A percentile compares a stretch with the other conserved stretches of the same genome.
Conservation (phyloP, 2,888 invertebrate genomes). For the Rhogogaster chlorosoma region DNA sequence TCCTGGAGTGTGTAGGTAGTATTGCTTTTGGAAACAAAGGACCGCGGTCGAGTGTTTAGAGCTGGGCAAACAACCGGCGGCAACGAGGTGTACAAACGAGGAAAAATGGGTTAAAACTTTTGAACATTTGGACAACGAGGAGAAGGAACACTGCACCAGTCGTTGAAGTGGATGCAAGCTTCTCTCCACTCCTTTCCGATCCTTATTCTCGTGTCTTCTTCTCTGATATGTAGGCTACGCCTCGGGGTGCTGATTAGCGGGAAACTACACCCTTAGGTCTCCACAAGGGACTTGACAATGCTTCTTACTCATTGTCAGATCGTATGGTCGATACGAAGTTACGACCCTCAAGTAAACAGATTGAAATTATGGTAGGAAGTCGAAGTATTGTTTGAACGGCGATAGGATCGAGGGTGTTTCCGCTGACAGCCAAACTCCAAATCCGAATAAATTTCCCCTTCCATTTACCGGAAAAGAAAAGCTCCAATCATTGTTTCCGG, state of each 20-base stretch:
- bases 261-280: not conserved
- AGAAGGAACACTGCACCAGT: not conserved
- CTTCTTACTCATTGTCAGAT: slow-evolving; percentile 7
- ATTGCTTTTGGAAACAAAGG: slow-evolving; percentile 18
- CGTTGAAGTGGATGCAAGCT: not conserved
- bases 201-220: not conserved
- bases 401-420: slow-evolving; percentile 11
- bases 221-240: not conserved
- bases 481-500: not conserved
- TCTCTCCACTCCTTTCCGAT: not conserved
- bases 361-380: not conserved
- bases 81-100: not conserved
- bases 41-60: slow-evolving; percentile 10
- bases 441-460: not conserved
- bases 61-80: not conserved
- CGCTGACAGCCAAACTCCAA: not conserved
- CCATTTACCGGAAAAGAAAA: not conserved
- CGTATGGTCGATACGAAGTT: not conserved
- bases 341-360: not conserved
- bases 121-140: not conserved
- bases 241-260: slow-evolving; percentile 14
- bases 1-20: not conserved
- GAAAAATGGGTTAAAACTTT: slow-evolving; percentile 10
- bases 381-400: not conserved
- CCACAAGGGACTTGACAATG: not conserved